Evolutionary conservation across 2,888 invertebrate genomes (phyloP).

Genomic region (Aleiodes alternator): DNA sequence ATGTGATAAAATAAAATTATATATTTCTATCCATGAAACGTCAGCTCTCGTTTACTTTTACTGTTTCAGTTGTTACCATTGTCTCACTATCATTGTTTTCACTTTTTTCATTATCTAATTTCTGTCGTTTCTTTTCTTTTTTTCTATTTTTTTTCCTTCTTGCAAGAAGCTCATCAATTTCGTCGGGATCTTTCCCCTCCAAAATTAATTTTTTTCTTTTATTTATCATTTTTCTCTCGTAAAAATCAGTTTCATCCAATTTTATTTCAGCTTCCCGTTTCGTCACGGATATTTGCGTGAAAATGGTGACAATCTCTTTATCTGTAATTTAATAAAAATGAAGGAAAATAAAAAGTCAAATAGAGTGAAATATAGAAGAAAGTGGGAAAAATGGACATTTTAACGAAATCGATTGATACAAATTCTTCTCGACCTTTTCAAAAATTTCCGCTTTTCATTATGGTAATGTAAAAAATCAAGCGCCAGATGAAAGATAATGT

Average conservation of each 20-base stretch:
- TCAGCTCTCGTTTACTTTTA: conserved; percentile 28
- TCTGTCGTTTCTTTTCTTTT: conserved; percentile 44
- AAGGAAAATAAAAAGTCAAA: conserved; percentile 30
- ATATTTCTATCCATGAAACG: background rate
- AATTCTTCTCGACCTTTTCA: too few species aligned
- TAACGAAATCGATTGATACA: background rate
- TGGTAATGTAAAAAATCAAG: too few species aligned
- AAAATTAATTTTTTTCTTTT: conserved; percentile 91
- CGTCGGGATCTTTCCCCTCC: conserved; percentile 89
- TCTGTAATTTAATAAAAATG: conserved; percentile 77
- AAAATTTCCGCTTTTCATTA: too few species aligned
- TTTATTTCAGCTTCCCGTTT: conserved; percentile 94
- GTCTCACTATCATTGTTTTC: conserved; percentile 34
- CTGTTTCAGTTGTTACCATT: too few species aligned
- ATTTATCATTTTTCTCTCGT: conserved; percentile 90
- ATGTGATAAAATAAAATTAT: background rate
- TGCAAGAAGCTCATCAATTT: conserved; percentile 80
- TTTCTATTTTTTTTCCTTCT: conserved; percentile 68
- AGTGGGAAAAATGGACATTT: background rate
- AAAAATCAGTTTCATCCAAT: conserved; percentile 93
- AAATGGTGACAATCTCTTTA: conserved; percentile 91
- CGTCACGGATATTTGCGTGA: conserved; percentile 94
- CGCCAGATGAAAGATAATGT: too few species aligned
- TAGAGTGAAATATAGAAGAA: conserved; percentile 10
- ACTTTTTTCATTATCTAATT: conserved; percentile 41